A percentile compares a stretch with the other conserved stretches of the same genome.
Conservation (phyloP, 2,888 invertebrate species). For the Leptinotarsa juncta region DNA sequence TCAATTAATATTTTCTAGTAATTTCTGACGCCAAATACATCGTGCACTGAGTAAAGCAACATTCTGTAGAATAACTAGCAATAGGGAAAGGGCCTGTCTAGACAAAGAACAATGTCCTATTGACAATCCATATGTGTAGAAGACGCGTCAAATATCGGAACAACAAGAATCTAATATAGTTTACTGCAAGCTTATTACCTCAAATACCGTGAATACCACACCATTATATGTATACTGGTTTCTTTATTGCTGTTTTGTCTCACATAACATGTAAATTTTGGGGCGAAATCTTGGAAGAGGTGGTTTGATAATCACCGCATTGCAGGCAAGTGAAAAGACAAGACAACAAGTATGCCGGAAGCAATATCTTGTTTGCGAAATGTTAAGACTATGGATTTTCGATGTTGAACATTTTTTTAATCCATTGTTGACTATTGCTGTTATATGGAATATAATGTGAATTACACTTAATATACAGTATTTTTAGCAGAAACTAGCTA, state of each 20-base stretch:
- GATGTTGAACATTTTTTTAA: no score
- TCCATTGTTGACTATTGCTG: no score
- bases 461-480: no score
- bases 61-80: not conserved
- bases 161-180: constrained; percentile 43
- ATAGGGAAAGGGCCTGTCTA: not conserved
- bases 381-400: no score
- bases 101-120: constrained; percentile 10
- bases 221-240: constrained; percentile 34
- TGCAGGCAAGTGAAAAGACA: not conserved
- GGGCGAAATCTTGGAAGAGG: constrained; percentile 55
- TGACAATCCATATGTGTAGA: constrained; percentile 32
- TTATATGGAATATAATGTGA: no score
- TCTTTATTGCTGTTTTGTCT: constrained; percentile 38
- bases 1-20: no score
- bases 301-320: constrained; percentile 14
- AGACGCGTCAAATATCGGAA: constrained; percentile 38
- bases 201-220: constrained; percentile 38
- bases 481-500: no score
- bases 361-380: no score
- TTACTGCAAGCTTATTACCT: constrained; percentile 38
- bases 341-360: no score
- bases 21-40: not conserved
- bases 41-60: not conserved
- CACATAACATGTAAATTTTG: constrained; percentile 49